Evolutionary conservation across 2,797 vertebrate species (phyloP).

Genomic region (Fistularia tabacaria): DNA sequence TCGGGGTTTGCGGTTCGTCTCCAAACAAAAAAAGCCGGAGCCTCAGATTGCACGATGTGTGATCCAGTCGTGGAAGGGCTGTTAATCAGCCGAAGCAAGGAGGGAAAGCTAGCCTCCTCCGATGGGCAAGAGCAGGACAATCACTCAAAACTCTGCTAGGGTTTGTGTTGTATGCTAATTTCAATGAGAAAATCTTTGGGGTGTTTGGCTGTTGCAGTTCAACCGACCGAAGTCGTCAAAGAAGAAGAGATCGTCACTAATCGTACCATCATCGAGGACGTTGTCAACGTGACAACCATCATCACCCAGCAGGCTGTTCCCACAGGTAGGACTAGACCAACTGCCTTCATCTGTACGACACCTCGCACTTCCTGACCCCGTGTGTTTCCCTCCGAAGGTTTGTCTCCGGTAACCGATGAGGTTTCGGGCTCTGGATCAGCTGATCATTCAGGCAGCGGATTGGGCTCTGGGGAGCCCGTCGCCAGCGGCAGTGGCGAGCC

Average conservation of each 20-base stretch:
- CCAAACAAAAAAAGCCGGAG: no score
- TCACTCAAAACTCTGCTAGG: no score
- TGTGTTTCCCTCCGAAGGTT: background rate
- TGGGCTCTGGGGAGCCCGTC: constrained; percentile 35
- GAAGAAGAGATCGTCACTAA: constrained; percentile 45
- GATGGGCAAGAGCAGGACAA: no score
- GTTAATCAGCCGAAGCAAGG: no score
- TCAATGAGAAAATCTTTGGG: no score
- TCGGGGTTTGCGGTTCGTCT: no score
- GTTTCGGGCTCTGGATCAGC: constrained; percentile 62
- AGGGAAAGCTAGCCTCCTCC: no score
- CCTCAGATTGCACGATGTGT: no score
- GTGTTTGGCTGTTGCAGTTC: no score
- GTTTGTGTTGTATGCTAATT: no score
- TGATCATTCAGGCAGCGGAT: constrained; percentile 45
- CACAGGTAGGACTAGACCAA: constrained; percentile 36
- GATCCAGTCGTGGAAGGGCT: no score
- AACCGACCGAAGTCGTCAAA: constrained; percentile 28
- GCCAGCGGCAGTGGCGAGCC: constrained; percentile 37
- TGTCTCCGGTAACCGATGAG: constrained; percentile 57
- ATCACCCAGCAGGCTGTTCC: constrained; percentile 22
- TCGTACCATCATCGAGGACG: constrained; percentile 38
- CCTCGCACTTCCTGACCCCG: background rate
- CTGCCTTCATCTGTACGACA: background rate
- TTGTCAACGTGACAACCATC: constrained; percentile 43